Base-by-base conservation (phyloP, 1,140 invertebrate genomes). In the Drosophila erecta region DNA sequence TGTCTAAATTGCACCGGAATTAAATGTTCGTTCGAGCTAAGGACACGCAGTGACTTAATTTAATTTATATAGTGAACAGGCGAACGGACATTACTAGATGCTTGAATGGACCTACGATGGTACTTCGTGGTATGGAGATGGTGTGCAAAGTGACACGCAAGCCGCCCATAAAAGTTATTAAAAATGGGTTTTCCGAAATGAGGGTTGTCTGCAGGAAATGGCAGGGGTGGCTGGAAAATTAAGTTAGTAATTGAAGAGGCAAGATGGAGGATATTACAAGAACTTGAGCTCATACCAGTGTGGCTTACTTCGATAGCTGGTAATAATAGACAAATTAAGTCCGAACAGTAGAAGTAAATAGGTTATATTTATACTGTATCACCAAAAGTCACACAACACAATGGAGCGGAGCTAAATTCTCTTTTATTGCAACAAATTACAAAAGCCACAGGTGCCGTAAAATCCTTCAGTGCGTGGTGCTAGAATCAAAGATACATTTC, bases 101-200 rank as follows among this genome's bases (percentile, higher is more conserved):
- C 35, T 78, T 66, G 41, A 38, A 33, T 56, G 51, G 35, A 24
- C 38, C 55, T 51, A 46, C 51, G 67, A 50, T 66, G 24, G 67
- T 30, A 20, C 46, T 43, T 15, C 35, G 44, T 46, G 61, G 30
- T n/a, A n/a, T n/a, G n/a, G n/a, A n/a, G 46, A 40, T 78, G 60
- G 76, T 56, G 60, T 33, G 43, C 60, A 44, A n/a, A 54, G 43
- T 55, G 37, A 61, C 81, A 85, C 78, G 81, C 81, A 72, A 85
- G 51, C 38, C 46, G 37, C 53, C 51, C 73, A 81, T 85, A 81
- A 86, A 65, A 78, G 77, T 74, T 86, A 77, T 81, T 70, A 74
- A 62, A 79, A 62, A 72, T 38, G 54, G 56, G 79, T 84, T 70
- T 64, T 61, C 47, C 33, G 15, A 24, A 66, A 81, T 59, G 55